These are phyloP conservation scores for Drosophila paranaensis DNA, from an alignment of 2,888 invertebrate genomes.

Conservation along the genomic window DNA sequence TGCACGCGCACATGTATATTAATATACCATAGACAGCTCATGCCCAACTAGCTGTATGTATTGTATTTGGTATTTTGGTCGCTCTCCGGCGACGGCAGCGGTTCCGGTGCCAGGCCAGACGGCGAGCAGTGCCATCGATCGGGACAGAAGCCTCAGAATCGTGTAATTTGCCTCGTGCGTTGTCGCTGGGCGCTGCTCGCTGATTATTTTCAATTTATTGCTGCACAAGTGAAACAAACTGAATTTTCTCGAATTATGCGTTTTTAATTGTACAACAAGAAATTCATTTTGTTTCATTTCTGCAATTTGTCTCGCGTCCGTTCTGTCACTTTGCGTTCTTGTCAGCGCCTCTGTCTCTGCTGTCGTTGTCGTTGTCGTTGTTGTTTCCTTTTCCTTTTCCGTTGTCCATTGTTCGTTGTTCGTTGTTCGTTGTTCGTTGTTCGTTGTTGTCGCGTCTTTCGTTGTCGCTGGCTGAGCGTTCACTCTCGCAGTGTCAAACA, in stretches of 20 bases:
- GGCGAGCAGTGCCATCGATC: slow-evolving; percentile 64
- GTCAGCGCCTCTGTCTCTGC: slow-evolving; percentile 25
- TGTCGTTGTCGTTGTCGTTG: slow-evolving; percentile 32
- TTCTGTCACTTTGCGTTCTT: slow-evolving; percentile 20
- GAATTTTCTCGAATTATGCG: slow-evolving; percentile 59
- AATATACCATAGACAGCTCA: slow-evolving; percentile 35
- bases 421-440: slow-evolving; percentile 28
- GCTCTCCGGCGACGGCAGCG: slow-evolving; percentile 51
- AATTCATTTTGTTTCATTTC: slow-evolving; percentile 70
- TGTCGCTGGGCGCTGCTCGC: slow-evolving; percentile 56
- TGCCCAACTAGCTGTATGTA: slow-evolving; percentile 58
- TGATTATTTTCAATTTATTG: slow-evolving; percentile 47
- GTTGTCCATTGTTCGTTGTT: slow-evolving; percentile 43
- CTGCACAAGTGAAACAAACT: slow-evolving; percentile 62
- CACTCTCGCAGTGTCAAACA: slow-evolving; percentile 66
- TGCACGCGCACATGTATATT: slow-evolving; percentile 12
- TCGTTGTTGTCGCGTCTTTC: slow-evolving; percentile 70
- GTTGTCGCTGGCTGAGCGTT: slow-evolving; percentile 56
- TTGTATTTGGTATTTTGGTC: slow-evolving; percentile 62
- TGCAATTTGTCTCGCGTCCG: slow-evolving; percentile 40
- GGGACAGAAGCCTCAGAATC: slow-evolving; percentile 76
- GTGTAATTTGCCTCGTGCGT: slow-evolving; percentile 80
- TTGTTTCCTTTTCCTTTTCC: slow-evolving; percentile 36
- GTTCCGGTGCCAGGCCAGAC: slow-evolving; percentile 68
- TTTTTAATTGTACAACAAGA: slow-evolving; percentile 52